Evolutionary conservation across 2,888 invertebrate species (phyloP), one percentile per base, ranked within the genome.

Genomic region (Melanostoma scalare): DNA sequence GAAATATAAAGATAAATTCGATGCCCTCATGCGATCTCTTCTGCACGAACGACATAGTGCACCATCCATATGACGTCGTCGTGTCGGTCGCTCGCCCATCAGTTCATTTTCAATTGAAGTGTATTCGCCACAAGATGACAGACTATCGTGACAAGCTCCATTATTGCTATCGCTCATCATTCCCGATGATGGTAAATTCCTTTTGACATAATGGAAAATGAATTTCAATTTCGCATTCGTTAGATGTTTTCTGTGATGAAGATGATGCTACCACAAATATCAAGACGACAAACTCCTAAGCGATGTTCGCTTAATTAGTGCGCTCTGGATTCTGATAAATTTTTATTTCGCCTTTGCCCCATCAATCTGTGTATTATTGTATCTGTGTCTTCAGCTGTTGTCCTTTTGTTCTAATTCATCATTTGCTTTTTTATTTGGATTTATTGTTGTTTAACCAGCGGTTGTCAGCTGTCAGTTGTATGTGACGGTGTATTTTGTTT

Each of bases 341-440:
- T 71, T 58, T 55, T 58, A 9, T 20, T 36, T 3, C 6, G 20
- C 9, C 30, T n/a, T 3, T 8, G 40, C 4, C 60, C 10, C 31
- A n/a, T 52, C 63, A 69, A 61, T 65, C 56, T 44, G 44, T 40
- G 36, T 9, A 48, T 10, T 10, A 8, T 20, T 33, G 33, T 50
- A 40, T 44, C 52, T 53, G 35, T 63, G 36, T 46, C 42, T 65
- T 35, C 58, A 72, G 71, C 52, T 63, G 73, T 44, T 82, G 82
- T 63, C 74, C 84, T 84, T 50, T 84, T 84, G 71, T 84, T 84
- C 84, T 79, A 79, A 79, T 84, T 79, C 84, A 79, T 74, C 67
- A 58, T 75, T 75, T 78, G 68, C 40, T 20, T 55, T 75, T 60
- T 84, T 79, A 84, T 84, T 84, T 71, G 75, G 84, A 84, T 84